These are phyloP conservation scores for Sarcophaga rosellei DNA, from an alignment of 2,888 invertebrate species.

Conservation along the genomic window DNA sequence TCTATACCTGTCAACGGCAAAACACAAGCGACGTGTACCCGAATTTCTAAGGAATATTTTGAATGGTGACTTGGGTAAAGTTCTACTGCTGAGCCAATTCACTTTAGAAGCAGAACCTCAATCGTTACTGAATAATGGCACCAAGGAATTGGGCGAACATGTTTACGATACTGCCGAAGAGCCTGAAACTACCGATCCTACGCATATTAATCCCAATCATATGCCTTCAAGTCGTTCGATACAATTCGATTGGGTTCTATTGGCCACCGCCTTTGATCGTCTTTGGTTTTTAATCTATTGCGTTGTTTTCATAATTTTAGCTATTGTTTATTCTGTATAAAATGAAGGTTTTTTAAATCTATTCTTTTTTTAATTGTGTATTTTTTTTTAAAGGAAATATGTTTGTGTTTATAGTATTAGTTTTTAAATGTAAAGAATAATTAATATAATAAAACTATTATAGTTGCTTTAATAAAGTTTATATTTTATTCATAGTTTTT, in stretches of 20 bases:
- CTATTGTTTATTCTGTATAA: slow-evolving; percentile 75
- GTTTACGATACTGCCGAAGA: slow-evolving; percentile 71
- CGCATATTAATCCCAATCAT: slow-evolving; percentile 72
- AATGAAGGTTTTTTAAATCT: not conserved
- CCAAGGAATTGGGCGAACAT: slow-evolving; percentile 75
- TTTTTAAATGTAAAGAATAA: not conserved
- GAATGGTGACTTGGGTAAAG: slow-evolving; percentile 75
- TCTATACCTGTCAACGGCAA: slow-evolving; percentile 82
- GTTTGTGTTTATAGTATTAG: slow-evolving; percentile 3
- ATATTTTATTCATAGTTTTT: not conserved
- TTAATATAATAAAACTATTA: not conserved
- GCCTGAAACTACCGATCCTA: slow-evolving; percentile 69
- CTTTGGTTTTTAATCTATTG: slow-evolving; percentile 84
- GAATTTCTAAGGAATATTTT: slow-evolving; percentile 77
- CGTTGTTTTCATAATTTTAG: slow-evolving; percentile 82
- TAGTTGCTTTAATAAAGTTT: not conserved
- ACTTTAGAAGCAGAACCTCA: slow-evolving; percentile 73
- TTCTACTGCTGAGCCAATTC: slow-evolving; percentile 77
- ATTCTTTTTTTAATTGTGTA: not conserved
- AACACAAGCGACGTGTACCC: slow-evolving; percentile 81
- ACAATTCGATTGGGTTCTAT: slow-evolving; percentile 85
- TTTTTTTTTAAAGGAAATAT: not conserved
- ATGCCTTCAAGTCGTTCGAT: slow-evolving; percentile 74
- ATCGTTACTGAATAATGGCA: slow-evolving; percentile 71
- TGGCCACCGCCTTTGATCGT: slow-evolving; percentile 85